A percentile compares a stretch with the other conserved stretches of the same genome.
Evolutionary conservation across 1,140 invertebrate species (phyloP).

Genomic region (Lepidurus couesii): DNA sequence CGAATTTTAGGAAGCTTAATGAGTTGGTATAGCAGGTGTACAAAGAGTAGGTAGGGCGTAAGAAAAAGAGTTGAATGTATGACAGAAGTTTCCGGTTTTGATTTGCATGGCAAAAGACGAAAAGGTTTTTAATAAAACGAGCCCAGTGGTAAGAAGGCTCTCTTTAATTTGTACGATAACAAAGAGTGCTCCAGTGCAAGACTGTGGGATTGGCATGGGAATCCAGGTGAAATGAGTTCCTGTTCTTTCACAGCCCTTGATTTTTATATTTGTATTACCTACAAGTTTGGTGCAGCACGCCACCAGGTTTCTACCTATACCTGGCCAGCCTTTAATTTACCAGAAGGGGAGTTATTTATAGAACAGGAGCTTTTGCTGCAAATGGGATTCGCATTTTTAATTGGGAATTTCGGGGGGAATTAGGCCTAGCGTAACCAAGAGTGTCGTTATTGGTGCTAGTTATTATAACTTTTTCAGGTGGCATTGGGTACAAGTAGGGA

Average conservation of each 20-base stretch:
- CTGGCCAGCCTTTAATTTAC: background rate
- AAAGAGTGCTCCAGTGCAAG: background rate
- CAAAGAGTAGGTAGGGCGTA: too few relatives aligned
- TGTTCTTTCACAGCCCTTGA: conserved; percentile 18
- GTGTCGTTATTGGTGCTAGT: background rate
- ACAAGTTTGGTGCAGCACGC: background rate
- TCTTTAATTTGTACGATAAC: background rate
- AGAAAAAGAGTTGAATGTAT: background rate
- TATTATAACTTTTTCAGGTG: too few relatives aligned
- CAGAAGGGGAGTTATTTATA: background rate
- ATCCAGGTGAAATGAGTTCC: conserved; percentile 7
- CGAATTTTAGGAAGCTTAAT: too few relatives aligned
- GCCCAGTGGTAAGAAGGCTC: background rate
- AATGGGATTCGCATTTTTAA: conserved; percentile 22
- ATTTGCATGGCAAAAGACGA: background rate
- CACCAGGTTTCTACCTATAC: background rate
- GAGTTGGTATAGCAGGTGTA: too few relatives aligned
- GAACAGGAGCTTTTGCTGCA: background rate
- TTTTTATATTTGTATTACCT: background rate
- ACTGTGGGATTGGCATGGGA: conserved; percentile 2
- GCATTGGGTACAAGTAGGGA: background rate
- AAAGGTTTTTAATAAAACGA: background rate
- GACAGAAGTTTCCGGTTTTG: background rate
- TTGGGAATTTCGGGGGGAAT: background rate
- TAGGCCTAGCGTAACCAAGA: background rate